Conservation (phyloP, 2,113 vertebrate species). For the Chauna torquata region DNA sequence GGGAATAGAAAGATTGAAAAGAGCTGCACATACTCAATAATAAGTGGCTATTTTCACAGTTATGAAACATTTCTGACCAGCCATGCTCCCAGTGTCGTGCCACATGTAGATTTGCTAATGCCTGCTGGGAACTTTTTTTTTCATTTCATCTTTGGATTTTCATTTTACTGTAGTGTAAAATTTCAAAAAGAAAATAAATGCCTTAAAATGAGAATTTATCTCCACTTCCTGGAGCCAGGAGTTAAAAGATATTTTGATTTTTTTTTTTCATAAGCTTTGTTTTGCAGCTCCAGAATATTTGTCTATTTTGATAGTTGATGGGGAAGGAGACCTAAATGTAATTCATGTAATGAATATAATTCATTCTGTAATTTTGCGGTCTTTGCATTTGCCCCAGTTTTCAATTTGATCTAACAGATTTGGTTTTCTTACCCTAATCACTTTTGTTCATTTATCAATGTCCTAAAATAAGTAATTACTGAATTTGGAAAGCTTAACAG, state of each 20-base stretch:
- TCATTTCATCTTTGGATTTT: not conserved
- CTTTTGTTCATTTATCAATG: not conserved
- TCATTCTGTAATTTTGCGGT: not conserved
- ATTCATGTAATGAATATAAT: too few species aligned
- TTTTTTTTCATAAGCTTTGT: not conserved
- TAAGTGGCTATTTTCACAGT: not conserved
- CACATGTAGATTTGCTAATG: not conserved
- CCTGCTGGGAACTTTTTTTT: not conserved
- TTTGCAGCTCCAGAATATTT: not conserved
- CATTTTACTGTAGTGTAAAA: not conserved
- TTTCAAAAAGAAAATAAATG: not conserved
- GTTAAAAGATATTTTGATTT: not conserved
- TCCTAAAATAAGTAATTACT: not conserved
- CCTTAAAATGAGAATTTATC: not conserved
- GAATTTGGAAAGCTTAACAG: not conserved
- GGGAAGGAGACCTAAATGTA: not conserved
- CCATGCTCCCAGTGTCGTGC: rapidly evolving
- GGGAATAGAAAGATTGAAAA: not conserved
- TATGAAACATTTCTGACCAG: not conserved
- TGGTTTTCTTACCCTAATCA: not conserved
- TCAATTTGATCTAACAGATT: not conserved
- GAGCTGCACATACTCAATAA: not conserved
- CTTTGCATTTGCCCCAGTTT: not conserved
- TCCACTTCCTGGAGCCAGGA: not conserved
- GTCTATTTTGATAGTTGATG: not conserved